These are phyloP conservation scores for Myiagra hebetior DNA, from an alignment of 2,113 vertebrate genomes.

Conservation along the genomic window DNA sequence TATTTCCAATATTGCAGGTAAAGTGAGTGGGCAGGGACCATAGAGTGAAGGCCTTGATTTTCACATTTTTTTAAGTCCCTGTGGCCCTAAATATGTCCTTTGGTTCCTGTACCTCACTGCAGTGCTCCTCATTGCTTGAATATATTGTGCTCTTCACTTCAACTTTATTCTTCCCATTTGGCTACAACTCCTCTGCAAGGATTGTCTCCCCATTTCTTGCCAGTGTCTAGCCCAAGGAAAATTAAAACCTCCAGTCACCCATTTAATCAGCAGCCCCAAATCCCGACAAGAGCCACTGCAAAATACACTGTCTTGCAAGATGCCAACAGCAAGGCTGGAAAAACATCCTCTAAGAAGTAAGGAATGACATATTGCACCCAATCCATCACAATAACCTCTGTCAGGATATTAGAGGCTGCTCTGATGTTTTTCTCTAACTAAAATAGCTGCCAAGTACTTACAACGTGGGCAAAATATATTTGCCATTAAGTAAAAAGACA, in stretches of 20 bases:
- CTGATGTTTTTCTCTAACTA: background rate
- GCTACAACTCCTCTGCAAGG: background rate
- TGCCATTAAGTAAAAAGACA: background rate
- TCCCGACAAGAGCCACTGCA: background rate
- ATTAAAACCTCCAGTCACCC: background rate
- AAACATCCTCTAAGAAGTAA: background rate
- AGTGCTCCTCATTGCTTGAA: background rate
- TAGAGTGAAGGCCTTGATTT: background rate
- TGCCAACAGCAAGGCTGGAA: background rate
- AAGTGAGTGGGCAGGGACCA: background rate
- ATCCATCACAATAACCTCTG: background rate
- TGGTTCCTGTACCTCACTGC: background rate
- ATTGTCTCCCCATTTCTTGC: accelerated
- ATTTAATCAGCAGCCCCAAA: background rate
- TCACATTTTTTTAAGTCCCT: background rate
- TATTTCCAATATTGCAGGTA: background rate
- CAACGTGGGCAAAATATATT: background rate
- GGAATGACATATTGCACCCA: accelerated
- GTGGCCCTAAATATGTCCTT: accelerated
- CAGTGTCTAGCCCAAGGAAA: background rate
- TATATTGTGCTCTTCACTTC: background rate
- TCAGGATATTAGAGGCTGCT: background rate
- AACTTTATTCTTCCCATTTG: background rate
- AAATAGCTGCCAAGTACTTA: background rate
- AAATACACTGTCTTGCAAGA: background rate